Evolutionary conservation across 2,888 invertebrate species (phyloP).

Genomic region (Macroteleia sp.): DNA sequence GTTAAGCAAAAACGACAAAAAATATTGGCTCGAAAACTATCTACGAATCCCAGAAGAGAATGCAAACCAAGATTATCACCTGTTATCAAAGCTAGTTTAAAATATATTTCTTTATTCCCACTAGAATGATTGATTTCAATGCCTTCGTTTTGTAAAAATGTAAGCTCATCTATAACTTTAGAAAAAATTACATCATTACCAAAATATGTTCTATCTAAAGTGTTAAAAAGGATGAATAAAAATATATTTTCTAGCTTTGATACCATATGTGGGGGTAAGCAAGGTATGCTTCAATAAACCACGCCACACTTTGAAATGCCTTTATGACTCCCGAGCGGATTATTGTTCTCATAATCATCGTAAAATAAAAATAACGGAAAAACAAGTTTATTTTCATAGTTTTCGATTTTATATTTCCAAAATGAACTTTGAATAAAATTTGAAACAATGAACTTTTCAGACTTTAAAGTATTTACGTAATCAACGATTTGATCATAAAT

Average conservation of each 20-base stretch:
- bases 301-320: conserved; percentile 42
- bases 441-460: conserved; percentile 36
- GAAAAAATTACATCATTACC: conserved; percentile 38
- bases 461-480: conserved; percentile 45
- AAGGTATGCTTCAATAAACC: conserved; percentile 62
- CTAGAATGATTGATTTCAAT: conserved; percentile 17
- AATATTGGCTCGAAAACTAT: conserved; percentile 51
- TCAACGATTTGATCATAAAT: conserved; percentile 48
- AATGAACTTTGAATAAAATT: conserved; percentile 56
- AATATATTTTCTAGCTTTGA: conserved; percentile 59
- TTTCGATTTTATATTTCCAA: conserved; percentile 41
- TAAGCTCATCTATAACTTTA: conserved; percentile 30
- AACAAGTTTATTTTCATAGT: conserved; percentile 61
- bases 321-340: conserved; percentile 3
- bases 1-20: conserved; percentile 63
- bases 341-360: conserved; percentile 4
- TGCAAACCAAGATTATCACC: conserved; percentile 50
- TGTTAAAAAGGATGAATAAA: conserved; percentile 49
- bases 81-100: conserved; percentile 36
- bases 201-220: conserved; percentile 47
- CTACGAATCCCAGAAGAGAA: conserved; percentile 53
- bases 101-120: conserved; percentile 27
- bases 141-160: conserved; percentile 34
- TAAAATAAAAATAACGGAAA: conserved; percentile 38
- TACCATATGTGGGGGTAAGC: conserved; percentile 11